These are phyloP conservation scores for Hoplias malabaricus DNA, from an alignment of 2,113 vertebrate genomes.

Conservation along the genomic window DNA sequence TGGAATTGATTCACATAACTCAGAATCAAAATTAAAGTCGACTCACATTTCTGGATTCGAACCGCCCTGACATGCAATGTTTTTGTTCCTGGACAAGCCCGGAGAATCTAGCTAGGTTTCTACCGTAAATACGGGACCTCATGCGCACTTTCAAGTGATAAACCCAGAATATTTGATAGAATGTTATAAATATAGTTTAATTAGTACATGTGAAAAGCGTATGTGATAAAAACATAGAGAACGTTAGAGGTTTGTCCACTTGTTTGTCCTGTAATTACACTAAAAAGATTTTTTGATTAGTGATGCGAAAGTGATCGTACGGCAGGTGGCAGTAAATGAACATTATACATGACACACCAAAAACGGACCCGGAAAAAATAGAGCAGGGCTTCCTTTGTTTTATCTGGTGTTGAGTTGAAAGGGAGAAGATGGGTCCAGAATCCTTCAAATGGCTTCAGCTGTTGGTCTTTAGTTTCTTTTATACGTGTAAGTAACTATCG, in stretches of 20 bases:
- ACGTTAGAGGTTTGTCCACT: neutral
- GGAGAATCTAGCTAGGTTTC: neutral
- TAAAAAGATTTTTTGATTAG: neutral
- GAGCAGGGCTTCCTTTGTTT: constrained; percentile 54
- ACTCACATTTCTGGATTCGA: neutral
- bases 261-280: neutral
- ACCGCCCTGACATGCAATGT: neutral
- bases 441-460: constrained; percentile 55
- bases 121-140: constrained; percentile 8
- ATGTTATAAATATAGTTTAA: neutral
- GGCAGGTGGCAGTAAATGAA: neutral
- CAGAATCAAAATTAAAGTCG: neutral
- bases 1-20: neutral
- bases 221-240: neutral
- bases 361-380: constrained; percentile 5
- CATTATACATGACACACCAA: neutral
- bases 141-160: neutral
- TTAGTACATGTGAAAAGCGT: neutral
- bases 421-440: constrained; percentile 74
- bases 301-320: no score
- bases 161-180: neutral
- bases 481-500: constrained; percentile 59
- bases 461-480: constrained; percentile 56
- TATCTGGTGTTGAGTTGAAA: constrained; percentile 46
- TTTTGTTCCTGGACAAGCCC: constrained; percentile 18